Evolutionary conservation across 2,113 vertebrate genomes (phyloP).

Genomic region (Furnarius figulus): DNA sequence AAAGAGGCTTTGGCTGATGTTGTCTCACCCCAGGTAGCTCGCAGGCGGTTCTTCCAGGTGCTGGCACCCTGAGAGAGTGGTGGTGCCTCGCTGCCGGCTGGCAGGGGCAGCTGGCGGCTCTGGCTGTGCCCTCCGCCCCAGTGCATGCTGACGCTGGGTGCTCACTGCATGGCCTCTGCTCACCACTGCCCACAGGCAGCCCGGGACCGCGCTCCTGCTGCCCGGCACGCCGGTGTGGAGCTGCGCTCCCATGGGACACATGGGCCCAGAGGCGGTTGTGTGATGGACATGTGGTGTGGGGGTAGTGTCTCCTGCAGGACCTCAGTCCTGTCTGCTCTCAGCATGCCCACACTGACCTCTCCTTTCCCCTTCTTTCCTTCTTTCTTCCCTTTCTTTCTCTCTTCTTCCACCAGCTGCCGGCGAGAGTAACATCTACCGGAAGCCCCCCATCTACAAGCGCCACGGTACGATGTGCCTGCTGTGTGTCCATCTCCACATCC

Average conservation of each 20-base stretch:
- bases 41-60: background rate
- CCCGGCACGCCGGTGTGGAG: background rate
- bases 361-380: slow-evolving; percentile 1
- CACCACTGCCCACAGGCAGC: background rate
- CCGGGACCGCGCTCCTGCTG: background rate
- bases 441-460: slow-evolving; percentile 97
- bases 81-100: background rate
- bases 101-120: background rate
- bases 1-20: slow-evolving; percentile 60
- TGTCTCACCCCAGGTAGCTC: slow-evolving; percentile 18
- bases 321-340: slow-evolving; percentile 23
- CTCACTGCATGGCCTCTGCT: slow-evolving; percentile 32
- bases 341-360: slow-evolving; percentile 27
- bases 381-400: slow-evolving; percentile 57
- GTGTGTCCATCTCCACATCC: background rate
- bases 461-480: slow-evolving; percentile 79
- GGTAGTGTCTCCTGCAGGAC: background rate
- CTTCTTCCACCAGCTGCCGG: slow-evolving; percentile 84
- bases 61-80: background rate
- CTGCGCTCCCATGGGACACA: background rate
- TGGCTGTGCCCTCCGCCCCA: background rate
- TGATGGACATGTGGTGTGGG: background rate
- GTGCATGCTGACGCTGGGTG: slow-evolving; percentile 54
- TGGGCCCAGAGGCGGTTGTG: background rate
- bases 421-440: slow-evolving; percentile 98